phyloP scores from a whole-genome alignment of 2,113 vertebrate genomes.

The Tricholaema leucomelas region DNA sequence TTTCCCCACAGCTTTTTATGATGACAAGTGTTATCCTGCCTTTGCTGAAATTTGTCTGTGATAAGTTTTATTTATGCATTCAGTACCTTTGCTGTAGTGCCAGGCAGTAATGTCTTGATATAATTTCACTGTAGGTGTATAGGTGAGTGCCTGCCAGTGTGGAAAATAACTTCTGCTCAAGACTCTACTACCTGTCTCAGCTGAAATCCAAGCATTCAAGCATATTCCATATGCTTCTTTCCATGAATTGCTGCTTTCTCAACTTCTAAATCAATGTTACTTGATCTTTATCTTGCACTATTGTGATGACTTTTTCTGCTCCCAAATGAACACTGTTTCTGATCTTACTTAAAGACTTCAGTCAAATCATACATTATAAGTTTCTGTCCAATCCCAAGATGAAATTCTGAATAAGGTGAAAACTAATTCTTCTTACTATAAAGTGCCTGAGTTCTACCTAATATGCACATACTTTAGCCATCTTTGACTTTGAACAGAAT shows the following conservation, averaged over 20 bases:
- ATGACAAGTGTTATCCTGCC: background rate
- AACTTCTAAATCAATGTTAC: background rate
- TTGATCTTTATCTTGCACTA: background rate
- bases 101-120: background rate
- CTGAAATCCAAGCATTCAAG: background rate
- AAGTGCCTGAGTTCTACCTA: background rate
- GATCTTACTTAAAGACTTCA: background rate
- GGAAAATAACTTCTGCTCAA: background rate
- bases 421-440: background rate
- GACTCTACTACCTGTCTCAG: background rate
- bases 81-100: background rate
- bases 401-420: background rate
- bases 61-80: slow-evolving; percentile 12
- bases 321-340: background rate
- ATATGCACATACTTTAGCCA: background rate
- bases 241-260: background rate
- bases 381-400: background rate
- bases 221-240: background rate
- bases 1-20: background rate
- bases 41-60: background rate
- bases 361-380: background rate
- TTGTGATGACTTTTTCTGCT: background rate
- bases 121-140: slow-evolving; percentile 1
- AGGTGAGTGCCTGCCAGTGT: background rate
- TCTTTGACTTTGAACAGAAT: background rate